Conservation (phyloP, 2,797 vertebrate species). For the Apodemus agrarius region DNA sequence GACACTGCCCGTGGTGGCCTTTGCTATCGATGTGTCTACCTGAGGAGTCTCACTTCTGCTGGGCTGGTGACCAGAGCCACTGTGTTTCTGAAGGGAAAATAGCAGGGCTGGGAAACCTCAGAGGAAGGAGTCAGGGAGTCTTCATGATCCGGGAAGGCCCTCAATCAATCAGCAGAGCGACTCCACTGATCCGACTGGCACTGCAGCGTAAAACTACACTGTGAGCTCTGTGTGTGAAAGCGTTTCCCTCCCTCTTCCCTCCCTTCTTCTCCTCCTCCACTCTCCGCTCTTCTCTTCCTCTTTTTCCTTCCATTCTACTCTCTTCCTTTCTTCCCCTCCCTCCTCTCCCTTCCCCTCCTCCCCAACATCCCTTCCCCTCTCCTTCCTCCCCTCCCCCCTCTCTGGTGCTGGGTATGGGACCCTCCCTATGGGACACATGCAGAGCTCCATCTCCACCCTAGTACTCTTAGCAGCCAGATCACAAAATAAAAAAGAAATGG, state of each 20-base stretch:
- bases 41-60: background rate
- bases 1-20: background rate
- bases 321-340: no score
- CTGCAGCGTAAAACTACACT: background rate
- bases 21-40: background rate
- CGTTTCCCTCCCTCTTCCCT: background rate
- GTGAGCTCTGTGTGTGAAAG: background rate
- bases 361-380: no score
- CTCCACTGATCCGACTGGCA: background rate
- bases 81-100: conserved; percentile 19
- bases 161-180: no score
- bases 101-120: background rate
- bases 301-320: no score
- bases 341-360: no score
- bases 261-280: no score
- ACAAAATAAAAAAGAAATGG: conserved; percentile 14
- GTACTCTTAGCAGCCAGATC: background rate
- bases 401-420: background rate
- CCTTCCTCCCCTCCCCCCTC: background rate
- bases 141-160: background rate
- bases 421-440: no score
- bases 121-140: background rate
- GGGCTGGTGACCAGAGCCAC: background rate
- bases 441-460: background rate
- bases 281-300: no score